A percentile compares a stretch with the other conserved stretches of the same genome.
These are phyloP conservation scores for Madoqua kirkii DNA, from an alignment of 2,113 vertebrate species.

Conservation along the genomic window DNA sequence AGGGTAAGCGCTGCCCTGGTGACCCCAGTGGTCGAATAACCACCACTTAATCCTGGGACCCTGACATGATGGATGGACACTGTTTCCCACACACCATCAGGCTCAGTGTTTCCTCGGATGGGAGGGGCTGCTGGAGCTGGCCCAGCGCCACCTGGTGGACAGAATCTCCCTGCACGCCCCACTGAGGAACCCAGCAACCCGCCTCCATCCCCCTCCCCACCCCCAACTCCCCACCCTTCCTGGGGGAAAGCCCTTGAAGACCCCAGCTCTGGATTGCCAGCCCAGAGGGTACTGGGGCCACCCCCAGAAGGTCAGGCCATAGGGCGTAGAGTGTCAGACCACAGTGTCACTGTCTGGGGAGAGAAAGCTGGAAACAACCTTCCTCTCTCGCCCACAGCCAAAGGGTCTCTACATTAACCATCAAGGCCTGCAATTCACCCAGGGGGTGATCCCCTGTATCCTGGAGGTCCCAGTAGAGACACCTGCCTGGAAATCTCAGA, in stretches of 20 bases:
- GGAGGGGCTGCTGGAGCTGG: neutral
- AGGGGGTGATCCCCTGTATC: neutral
- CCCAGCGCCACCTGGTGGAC: neutral
- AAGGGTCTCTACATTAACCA: neutral
- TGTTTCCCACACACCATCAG: neutral
- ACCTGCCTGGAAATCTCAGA: neutral
- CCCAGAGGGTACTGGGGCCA: neutral
- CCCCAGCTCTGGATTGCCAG: neutral
- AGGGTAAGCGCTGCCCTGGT: neutral
- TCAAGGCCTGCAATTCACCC: neutral
- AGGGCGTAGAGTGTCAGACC: neutral
- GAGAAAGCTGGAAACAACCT: neutral
- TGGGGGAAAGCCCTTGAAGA: neutral
- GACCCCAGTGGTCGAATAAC: neutral
- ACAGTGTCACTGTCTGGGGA: neutral
- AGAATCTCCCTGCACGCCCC: neutral
- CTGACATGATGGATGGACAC: neutral
- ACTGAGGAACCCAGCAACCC: neutral
- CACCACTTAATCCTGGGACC: neutral
- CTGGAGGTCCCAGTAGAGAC: neutral
- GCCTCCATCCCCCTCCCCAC: fast-evolving
- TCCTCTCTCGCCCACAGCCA: neutral
- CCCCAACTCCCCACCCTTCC: fast-evolving
- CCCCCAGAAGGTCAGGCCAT: neutral
- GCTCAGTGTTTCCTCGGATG: neutral